These are phyloP conservation scores for Drosophila ercepeae DNA, from an alignment of 1,140 invertebrate genomes.

Conservation along the genomic window DNA sequence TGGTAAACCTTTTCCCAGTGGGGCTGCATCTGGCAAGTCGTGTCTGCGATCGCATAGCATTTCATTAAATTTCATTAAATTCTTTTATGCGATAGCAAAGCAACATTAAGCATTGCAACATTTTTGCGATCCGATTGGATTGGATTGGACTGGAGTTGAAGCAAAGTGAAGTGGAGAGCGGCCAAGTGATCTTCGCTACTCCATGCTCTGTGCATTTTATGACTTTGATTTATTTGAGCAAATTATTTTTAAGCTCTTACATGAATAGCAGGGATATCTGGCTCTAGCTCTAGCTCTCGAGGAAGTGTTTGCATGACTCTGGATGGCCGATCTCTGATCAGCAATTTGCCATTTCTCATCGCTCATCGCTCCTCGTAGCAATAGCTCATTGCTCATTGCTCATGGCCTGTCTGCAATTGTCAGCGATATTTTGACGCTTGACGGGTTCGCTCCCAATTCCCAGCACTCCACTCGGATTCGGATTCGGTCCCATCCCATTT, in stretches of 20 bases:
- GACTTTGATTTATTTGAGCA: conserved; percentile 81
- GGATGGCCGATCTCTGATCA: conserved; percentile 34
- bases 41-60: conserved; percentile 76
- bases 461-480: conserved; percentile 8
- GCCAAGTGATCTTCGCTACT: conserved; percentile 40
- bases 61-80: conserved; percentile 83
- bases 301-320: conserved; percentile 68
- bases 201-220: conserved; percentile 57
- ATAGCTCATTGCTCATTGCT: conserved; percentile 56
- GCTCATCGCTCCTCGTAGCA: conserved; percentile 27
- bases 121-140: conserved; percentile 24
- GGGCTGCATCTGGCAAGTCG: conserved; percentile 38
- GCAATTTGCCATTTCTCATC: conserved; percentile 41
- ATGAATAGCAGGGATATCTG: conserved; percentile 49
- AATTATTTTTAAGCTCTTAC: conserved; percentile 77
- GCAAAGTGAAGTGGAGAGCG: conserved; percentile 1
- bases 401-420: conserved; percentile 80
- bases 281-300: conserved; percentile 21
- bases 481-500: conserved; percentile 20
- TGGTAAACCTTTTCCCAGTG: neutral
- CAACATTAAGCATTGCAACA: conserved; percentile 47
- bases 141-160: neutral
- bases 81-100: conserved; percentile 79
- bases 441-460: conserved; percentile 34
- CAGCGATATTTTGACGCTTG: conserved; percentile 45